Evolutionary conservation across 2,113 vertebrate species (phyloP).

Genomic region (Gavialis gangeticus): DNA sequence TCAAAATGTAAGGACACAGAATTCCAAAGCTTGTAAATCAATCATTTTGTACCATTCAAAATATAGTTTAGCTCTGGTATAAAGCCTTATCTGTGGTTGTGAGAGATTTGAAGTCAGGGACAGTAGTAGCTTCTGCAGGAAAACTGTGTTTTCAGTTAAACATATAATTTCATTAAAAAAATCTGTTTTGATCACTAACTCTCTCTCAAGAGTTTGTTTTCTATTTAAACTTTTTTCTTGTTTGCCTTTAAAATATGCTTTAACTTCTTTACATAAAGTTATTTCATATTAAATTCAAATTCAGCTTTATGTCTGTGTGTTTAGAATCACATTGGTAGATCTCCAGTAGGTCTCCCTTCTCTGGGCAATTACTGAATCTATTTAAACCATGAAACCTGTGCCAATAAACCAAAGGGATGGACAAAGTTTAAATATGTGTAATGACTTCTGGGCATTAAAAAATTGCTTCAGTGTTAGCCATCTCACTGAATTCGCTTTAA

Average conservation of each 20-base stretch:
- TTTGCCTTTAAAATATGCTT: constrained; percentile 1
- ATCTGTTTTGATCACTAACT: not conserved
- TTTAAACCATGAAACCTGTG: not conserved
- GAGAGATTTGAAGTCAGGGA: not conserved
- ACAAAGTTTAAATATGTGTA: not conserved
- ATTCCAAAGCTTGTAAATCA: not conserved
- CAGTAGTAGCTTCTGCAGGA: not conserved
- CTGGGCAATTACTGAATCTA: not conserved
- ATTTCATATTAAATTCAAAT: not conserved
- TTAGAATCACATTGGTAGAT: not conserved
- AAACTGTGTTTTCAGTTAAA: not conserved
- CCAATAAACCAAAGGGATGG: not conserved
- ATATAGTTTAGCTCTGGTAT: not conserved
- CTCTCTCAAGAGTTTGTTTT: not conserved
- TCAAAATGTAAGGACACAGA: not conserved
- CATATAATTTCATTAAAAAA: too few relatives aligned
- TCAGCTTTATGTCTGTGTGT: not conserved
- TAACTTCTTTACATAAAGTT: not conserved
- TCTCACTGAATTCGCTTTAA: not conserved
- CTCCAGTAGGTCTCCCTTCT: not conserved
- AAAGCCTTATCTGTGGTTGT: not conserved
- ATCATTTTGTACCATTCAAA: not conserved
- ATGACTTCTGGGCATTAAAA: not conserved
- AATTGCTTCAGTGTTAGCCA: not conserved
- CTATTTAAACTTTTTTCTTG: not conserved